phyloP scores from a whole-genome alignment of 2,113 vertebrate genomes.

The Laticauda laticaudata region DNA sequence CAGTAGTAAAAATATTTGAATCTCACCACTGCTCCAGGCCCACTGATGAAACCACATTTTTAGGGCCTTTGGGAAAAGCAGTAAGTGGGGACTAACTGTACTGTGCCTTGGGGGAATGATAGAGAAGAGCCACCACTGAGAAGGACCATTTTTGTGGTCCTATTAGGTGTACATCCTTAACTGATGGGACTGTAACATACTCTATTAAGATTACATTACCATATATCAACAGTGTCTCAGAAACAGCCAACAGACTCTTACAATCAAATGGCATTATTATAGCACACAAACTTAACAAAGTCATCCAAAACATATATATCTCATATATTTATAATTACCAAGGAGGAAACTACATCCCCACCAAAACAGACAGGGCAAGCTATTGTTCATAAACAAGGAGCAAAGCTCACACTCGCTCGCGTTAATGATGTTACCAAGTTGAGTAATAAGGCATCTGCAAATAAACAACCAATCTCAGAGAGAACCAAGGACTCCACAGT shows the following conservation, averaged over 20 bases:
- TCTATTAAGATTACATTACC: background rate
- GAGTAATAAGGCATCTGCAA: background rate
- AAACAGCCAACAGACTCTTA: background rate
- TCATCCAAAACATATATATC: background rate
- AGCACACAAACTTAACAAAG: background rate
- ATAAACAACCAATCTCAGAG: background rate
- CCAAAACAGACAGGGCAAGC: background rate
- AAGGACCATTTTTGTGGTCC: background rate
- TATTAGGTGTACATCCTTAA: background rate
- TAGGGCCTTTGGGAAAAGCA: background rate
- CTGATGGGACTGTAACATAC: background rate
- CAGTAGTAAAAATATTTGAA: no score
- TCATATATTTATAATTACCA: background rate
- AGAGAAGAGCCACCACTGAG: background rate
- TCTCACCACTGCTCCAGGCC: background rate
- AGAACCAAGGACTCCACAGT: background rate
- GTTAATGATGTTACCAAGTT: background rate
- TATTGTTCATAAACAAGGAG: background rate
- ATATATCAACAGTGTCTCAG: background rate
- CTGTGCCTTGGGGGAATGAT: background rate
- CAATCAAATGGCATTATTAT: background rate
- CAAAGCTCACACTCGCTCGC: background rate
- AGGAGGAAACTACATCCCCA: background rate
- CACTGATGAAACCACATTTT: background rate
- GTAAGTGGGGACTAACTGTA: background rate